Base-by-base conservation (phyloP, 2,797 vertebrate species). In the Odontamblyopus lacepedii region DNA sequence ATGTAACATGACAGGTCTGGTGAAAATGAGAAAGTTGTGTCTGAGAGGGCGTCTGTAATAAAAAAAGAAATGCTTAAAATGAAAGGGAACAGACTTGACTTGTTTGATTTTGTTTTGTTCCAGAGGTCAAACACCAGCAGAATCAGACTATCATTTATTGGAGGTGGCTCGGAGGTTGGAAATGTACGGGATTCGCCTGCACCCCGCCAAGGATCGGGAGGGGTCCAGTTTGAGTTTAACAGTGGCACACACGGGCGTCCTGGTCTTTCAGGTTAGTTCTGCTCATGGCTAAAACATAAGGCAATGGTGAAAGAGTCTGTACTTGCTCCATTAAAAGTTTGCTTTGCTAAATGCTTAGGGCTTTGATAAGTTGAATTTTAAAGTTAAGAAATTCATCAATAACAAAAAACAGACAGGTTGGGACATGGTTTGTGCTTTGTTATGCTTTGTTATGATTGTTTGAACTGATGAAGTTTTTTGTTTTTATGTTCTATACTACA, bases 121-220 rank as follows among this genome's bases (percentile, higher is more conserved):
- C 74, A 99, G 98, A 83, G 97, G 97, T 84, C 97, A 97, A 69
- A 97, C 96, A 69, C 98, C 98, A 82, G 97, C 97, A 83, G 96
- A 97, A 85, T 98, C 98, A 0, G 98, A 99, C 89, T 97, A 95
- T 91, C 97, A 98, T 78, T 93, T 99, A 72, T 85, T 99, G 73
- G 98, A 99, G 86, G 96, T 98, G 80, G 96, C 96, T 0, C 96
- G 97, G 26, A 92, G 95, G 53, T 89, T 99, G 85, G 98, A 99
- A 88, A 97, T 98, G 95, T 99, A 97, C 0, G 98, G 98, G 62
- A 93, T 98, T 74, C 95, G 97, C 38, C 93, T 97, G 64, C 96
- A 98, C 84, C 95, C 97, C 0, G 98, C 97, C 70, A 98, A 99
- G 91, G 98, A 99, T 90, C 93, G 97, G 3, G 98, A 99, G 87